Conservation (phyloP, 2,888 invertebrate genomes). For the Eupelmus urozonus region DNA sequence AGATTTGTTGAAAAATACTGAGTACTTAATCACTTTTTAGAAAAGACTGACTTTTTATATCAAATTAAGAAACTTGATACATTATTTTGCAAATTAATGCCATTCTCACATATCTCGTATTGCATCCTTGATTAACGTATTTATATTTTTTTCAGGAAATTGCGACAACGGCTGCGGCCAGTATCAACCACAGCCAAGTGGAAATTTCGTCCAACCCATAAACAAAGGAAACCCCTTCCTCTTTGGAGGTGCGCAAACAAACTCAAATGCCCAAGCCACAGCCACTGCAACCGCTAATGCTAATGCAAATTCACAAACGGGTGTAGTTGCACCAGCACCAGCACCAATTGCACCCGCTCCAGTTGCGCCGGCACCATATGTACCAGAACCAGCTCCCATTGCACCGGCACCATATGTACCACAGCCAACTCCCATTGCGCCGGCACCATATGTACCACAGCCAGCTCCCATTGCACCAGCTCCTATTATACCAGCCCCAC, state of each 20-base stretch:
- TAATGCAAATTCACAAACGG: not conserved
- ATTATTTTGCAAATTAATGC: too few species aligned
- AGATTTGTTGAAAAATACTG: too few species aligned
- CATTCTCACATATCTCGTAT: too few species aligned
- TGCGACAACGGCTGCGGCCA: conserved; percentile 33
- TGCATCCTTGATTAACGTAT: not conserved
- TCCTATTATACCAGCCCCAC: too few species aligned
- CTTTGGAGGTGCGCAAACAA: not conserved
- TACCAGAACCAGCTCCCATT: not conserved
- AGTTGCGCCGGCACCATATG: not conserved
- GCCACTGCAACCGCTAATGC: conserved; percentile 24
- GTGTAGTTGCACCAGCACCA: not conserved
- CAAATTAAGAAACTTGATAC: too few species aligned
- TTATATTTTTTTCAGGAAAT: not conserved
- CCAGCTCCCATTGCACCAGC: too few species aligned
- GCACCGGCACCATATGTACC: too few species aligned
- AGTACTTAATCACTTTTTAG: too few species aligned
- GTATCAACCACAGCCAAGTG: conserved; percentile 19
- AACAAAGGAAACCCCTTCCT: not conserved
- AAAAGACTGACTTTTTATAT: too few species aligned
- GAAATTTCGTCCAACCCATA: conserved; percentile 9
- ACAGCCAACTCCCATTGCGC: too few species aligned
- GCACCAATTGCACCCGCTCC: not conserved
- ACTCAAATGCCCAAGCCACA: not conserved
- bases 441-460: too few species aligned